These are phyloP conservation scores for Drosophila baimaii DNA, from an alignment of 1,140 invertebrate genomes.

Conservation along the genomic window DNA sequence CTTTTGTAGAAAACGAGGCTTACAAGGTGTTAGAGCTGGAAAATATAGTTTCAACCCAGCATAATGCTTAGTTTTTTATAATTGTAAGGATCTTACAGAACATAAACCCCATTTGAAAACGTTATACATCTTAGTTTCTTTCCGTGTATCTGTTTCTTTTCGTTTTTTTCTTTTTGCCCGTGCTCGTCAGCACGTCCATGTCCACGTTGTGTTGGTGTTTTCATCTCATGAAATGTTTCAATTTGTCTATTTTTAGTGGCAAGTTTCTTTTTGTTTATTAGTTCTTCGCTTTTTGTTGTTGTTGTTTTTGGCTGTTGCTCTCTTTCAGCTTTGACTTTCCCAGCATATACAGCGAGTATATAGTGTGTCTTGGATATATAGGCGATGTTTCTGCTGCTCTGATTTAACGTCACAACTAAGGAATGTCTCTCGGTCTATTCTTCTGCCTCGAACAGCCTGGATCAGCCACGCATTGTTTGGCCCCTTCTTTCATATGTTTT, in stretches of 20 bases:
- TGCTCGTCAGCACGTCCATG: constrained; percentile 66
- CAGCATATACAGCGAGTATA: constrained; percentile 41
- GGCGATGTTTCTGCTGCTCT: constrained; percentile 65
- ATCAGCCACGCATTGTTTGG: constrained; percentile 64
- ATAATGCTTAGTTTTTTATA: no score
- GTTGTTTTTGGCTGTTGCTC: constrained; percentile 39
- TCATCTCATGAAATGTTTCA: constrained; percentile 79
- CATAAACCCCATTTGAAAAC: not conserved
- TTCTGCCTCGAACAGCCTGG: constrained; percentile 45
- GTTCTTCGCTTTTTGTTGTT: constrained; percentile 57
- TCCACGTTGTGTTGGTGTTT: constrained; percentile 73
- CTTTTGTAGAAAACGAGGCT: not conserved
- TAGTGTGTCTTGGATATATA: constrained; percentile 55
- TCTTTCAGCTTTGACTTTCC: constrained; percentile 37
- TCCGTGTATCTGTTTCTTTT: constrained; percentile 25
- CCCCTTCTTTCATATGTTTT: constrained; percentile 59
- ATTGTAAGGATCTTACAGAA: no score
- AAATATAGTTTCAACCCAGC: no score
- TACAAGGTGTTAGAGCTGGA: no score
- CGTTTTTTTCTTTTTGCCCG: constrained; percentile 38
- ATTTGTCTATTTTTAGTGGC: constrained; percentile 80
- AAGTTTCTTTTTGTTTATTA: constrained; percentile 83
- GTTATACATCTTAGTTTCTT: not conserved
- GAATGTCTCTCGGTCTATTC: constrained; percentile 60
- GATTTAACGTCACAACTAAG: constrained; percentile 79